These are phyloP conservation scores for Nestor notabilis DNA, from an alignment of 2,113 vertebrate genomes.

Conservation along the genomic window DNA sequence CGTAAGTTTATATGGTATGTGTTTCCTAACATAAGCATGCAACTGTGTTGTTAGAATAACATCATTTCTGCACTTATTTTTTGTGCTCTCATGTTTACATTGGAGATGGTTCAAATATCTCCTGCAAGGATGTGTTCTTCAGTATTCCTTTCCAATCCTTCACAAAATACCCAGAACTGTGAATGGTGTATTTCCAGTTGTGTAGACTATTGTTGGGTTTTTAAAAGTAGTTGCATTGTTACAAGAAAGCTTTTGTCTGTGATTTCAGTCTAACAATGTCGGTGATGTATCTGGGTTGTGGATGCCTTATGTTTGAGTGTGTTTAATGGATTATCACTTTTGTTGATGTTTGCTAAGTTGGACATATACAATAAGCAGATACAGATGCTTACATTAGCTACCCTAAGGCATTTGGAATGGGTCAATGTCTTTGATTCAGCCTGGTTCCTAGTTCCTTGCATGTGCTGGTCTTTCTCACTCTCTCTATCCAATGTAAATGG, in stretches of 20 bases:
- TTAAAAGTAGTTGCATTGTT: not conserved
- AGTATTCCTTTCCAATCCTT: not conserved
- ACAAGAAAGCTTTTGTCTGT: not conserved
- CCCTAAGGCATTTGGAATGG: not conserved
- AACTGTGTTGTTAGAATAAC: not conserved
- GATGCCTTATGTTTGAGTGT: not conserved
- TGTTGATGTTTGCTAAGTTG: not conserved
- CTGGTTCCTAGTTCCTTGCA: not conserved
- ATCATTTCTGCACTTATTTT: not conserved
- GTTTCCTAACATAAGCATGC: not conserved
- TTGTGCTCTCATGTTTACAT: not conserved
- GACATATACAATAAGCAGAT: not conserved
- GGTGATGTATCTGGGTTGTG: not conserved
- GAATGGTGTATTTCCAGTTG: not conserved
- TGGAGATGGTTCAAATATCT: not conserved
- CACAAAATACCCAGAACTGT: not conserved
- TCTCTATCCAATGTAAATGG: not conserved
- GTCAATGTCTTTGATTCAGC: not conserved
- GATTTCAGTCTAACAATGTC: not conserved
- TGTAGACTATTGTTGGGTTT: not conserved
- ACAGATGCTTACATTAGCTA: not conserved
- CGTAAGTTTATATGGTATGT: not conserved
- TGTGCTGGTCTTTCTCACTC: not conserved
- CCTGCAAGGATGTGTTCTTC: not conserved
- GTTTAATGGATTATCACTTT: not conserved